Conservation (phyloP, 2,113 vertebrate genomes). For the Campylomormyrus numenius region DNA sequence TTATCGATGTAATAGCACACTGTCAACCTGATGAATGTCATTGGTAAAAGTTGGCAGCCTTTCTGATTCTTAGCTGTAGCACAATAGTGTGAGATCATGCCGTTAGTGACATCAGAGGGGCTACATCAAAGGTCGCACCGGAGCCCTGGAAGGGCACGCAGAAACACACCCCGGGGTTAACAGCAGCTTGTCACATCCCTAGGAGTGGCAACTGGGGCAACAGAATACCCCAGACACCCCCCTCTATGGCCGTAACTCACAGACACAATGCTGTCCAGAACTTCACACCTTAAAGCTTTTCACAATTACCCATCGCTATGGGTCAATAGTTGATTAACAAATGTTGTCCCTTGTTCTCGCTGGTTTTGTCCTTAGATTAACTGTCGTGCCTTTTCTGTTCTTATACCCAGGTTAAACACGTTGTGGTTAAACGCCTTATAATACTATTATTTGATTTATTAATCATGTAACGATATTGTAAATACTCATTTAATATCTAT, state of each 20-base stretch:
- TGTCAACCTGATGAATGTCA: neutral
- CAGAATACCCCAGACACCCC: neutral
- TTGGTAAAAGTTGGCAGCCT: neutral
- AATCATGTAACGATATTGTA: neutral
- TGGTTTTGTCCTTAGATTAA: neutral
- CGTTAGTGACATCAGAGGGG: conserved; percentile 1
- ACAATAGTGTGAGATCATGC: neutral
- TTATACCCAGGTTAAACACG: neutral
- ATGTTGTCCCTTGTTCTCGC: neutral
- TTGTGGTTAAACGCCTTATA: neutral
- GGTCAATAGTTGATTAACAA: neutral
- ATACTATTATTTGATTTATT: neutral
- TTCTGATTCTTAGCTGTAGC: neutral
- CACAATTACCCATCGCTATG: neutral
- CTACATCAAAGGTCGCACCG: neutral
- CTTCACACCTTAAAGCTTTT: neutral
- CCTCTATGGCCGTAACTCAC: neutral
- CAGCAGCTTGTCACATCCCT: neutral
- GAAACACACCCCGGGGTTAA: neutral
- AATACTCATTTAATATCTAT: neutral
- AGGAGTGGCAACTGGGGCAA: neutral
- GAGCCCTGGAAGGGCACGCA: neutral
- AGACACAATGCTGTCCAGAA: neutral
- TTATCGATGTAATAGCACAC: neutral
- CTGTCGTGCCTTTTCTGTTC: neutral